Percentiles rank a stretch among this genome's conserved stretches.
Conservation (phyloP, 2,113 vertebrate genomes). For the Chelonoidis abingdonii region DNA sequence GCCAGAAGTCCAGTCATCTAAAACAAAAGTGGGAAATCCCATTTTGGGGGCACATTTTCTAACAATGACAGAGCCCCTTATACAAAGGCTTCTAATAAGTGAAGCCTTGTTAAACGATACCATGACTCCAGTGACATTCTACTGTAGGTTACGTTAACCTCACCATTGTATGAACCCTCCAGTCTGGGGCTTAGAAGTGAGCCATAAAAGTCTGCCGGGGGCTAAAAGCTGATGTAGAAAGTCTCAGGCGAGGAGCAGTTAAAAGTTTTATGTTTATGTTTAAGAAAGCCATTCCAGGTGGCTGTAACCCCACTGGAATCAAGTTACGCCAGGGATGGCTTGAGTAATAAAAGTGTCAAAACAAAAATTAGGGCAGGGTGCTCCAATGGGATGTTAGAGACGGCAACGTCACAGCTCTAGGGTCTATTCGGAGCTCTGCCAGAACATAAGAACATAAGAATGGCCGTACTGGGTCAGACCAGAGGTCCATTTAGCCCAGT, state of each 20-base stretch:
- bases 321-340: background rate
- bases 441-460: too few relatives aligned
- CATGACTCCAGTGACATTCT: background rate
- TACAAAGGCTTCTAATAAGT: background rate
- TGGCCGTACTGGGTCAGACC: too few relatives aligned
- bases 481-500: too few relatives aligned
- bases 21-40: background rate
- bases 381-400: background rate
- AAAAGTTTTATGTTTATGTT: background rate
- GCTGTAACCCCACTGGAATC: background rate
- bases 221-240: background rate
- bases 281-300: background rate
- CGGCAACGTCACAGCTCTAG: background rate
- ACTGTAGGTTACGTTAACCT: background rate
- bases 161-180: background rate
- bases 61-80: background rate
- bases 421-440: background rate
- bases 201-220: background rate
- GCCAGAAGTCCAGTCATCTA: background rate
- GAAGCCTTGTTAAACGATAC: background rate
- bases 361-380: background rate
- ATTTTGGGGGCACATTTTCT: background rate
- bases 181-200: background rate
- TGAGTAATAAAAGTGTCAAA: background rate
- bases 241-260: background rate